Conservation (phyloP, 2,888 invertebrate genomes). For the Meandrusa payeni region DNA sequence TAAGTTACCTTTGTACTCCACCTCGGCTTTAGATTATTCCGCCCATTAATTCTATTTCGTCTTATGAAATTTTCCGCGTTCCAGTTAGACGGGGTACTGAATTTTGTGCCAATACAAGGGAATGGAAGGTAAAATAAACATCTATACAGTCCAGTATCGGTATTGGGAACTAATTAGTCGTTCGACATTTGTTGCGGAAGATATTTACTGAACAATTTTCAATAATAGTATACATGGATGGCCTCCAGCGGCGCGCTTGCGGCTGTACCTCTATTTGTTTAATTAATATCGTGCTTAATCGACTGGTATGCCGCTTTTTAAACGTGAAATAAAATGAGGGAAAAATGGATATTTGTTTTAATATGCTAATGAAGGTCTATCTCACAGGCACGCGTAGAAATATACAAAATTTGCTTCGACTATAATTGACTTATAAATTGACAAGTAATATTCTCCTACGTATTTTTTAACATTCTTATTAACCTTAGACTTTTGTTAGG, state of each 20-base stretch:
- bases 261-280: constrained; percentile 35
- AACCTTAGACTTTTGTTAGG: no score
- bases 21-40: constrained; percentile 16
- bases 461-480: no score
- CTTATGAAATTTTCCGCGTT: constrained; percentile 13
- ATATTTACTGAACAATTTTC: constrained; percentile 31
- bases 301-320: constrained; percentile 24
- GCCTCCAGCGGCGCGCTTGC: constrained; percentile 25
- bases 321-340: neutral
- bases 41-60: constrained; percentile 18
- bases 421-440: no score
- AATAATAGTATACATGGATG: constrained; percentile 28
- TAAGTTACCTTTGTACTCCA: constrained; percentile 19
- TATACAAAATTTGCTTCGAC: no score
- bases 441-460: no score
- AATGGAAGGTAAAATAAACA: constrained; percentile 19
- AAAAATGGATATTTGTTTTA: neutral
- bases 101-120: constrained; percentile 13
- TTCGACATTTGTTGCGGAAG: constrained; percentile 25
- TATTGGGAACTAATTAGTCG: constrained; percentile 25
- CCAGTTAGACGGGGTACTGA: constrained; percentile 10
- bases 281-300: constrained; percentile 41
- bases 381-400: no score
- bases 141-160: constrained; percentile 2
- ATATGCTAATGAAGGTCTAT: no score